Percentiles rank a stretch among this genome's conserved stretches.
These are phyloP conservation scores for Shinisaurus crocodilurus DNA, from an alignment of 2,113 vertebrate species.

Conservation along the genomic window DNA sequence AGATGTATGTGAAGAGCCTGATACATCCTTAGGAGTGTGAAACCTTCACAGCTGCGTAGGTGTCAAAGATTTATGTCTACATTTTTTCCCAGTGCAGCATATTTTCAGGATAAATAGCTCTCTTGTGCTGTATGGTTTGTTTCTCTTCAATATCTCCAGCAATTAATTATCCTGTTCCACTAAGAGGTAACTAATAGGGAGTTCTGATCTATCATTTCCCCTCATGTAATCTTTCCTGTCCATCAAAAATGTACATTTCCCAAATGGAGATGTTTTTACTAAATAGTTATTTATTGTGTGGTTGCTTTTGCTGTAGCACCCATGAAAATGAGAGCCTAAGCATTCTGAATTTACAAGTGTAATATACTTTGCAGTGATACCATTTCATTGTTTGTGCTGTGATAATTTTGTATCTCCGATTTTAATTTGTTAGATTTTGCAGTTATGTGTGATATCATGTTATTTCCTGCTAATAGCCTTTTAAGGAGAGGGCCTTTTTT, in stretches of 20 bases:
- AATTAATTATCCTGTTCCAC: neutral
- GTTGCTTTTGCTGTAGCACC: neutral
- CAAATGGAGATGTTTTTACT: neutral
- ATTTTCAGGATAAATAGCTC: neutral
- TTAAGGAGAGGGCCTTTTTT: neutral
- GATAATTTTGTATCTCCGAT: neutral
- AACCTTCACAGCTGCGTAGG: neutral
- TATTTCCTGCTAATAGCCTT: neutral
- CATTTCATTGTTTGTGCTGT: neutral
- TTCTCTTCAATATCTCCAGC: neutral
- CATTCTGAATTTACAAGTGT: neutral
- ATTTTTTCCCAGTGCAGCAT: constrained; percentile 31
- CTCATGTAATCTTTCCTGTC: neutral
- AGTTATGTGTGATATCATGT: neutral
- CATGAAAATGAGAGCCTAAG: neutral
- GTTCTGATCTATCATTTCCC: constrained; percentile 15
- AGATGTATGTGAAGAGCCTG: neutral
- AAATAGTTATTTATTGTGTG: neutral
- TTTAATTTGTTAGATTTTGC: neutral
- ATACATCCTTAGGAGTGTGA: neutral
- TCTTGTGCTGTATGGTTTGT: neutral
- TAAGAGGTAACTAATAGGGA: neutral
- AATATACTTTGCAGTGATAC: neutral
- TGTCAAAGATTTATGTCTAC: neutral
- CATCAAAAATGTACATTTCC: neutral